Conservation (phyloP, 2,797 vertebrate species). For the Lutjanus campechanus region DNA sequence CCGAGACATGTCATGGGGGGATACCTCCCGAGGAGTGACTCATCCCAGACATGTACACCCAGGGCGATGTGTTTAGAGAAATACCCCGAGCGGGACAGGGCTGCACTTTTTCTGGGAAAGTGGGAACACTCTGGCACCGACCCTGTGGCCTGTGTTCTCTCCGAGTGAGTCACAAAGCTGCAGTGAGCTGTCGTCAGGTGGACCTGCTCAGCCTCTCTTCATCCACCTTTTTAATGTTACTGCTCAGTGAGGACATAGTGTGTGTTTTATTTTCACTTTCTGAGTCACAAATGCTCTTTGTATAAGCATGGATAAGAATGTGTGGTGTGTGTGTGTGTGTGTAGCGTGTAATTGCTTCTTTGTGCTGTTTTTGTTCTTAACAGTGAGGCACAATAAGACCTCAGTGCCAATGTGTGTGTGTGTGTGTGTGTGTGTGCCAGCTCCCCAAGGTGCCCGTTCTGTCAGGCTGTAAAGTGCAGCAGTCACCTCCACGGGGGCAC, state of each 20-base stretch:
- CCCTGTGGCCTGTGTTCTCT: background rate
- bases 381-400: slow-evolving; percentile 53
- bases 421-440: slow-evolving; percentile 65
- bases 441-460: slow-evolving; percentile 84
- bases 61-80: slow-evolving; percentile 36
- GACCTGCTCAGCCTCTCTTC: background rate
- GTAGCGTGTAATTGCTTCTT: slow-evolving; percentile 2
- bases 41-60: slow-evolving; percentile 39
- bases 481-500: slow-evolving; percentile 80
- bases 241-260: background rate
- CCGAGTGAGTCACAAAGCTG: slow-evolving; percentile 47
- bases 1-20: slow-evolving; percentile 39
- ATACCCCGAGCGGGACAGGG: slow-evolving; percentile 1
- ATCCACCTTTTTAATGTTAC: background rate
- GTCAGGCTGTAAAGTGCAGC: slow-evolving; percentile 80
- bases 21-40: slow-evolving; percentile 57
- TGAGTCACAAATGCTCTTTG: background rate
- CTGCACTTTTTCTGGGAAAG: slow-evolving; percentile 24
- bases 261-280: slow-evolving; percentile 1
- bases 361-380: slow-evolving; percentile 41
- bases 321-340: slow-evolving; percentile 5
- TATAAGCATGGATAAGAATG: background rate
- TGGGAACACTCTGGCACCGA: slow-evolving; percentile 4
- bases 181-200: slow-evolving; percentile 11
- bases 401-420: slow-evolving; percentile 16